phyloP scores from a whole-genome alignment of 2,113 vertebrate genomes.

The Oreochromis spilurus region DNA sequence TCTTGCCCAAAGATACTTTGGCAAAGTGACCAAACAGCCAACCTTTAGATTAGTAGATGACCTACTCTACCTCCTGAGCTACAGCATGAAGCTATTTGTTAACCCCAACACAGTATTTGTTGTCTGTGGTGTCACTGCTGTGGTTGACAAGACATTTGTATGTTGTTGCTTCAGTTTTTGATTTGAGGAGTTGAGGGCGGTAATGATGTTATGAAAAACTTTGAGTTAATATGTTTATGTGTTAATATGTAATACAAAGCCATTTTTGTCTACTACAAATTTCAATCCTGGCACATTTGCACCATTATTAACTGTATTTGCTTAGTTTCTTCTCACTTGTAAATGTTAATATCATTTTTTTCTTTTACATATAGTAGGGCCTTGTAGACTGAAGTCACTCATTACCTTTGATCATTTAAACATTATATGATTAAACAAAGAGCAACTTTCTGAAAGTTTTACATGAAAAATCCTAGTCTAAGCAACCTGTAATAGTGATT shows the following conservation, averaged over 20 bases:
- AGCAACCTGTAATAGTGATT: constrained; percentile 20
- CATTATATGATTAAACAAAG: background rate
- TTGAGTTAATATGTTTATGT: background rate
- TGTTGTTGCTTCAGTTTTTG: background rate
- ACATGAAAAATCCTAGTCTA: background rate
- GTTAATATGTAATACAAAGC: background rate
- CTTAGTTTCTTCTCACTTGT: background rate
- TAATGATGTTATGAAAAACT: background rate
- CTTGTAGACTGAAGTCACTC: background rate
- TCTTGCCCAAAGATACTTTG: background rate
- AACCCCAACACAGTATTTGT: background rate
- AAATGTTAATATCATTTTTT: background rate
- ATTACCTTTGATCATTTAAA: background rate
- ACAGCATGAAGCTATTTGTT: background rate
- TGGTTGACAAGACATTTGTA: background rate
- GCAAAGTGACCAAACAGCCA: background rate
- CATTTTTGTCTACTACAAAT: background rate
- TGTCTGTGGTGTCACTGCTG: background rate
- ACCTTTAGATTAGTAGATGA: background rate
- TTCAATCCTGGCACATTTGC: background rate
- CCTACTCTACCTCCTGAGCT: background rate
- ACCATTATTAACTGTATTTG: background rate
- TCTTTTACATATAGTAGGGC: background rate
- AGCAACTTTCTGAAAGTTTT: constrained; percentile 4
- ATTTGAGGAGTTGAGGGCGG: background rate